Conservation (phyloP, 2,113 vertebrate genomes). For the Ia io region DNA sequence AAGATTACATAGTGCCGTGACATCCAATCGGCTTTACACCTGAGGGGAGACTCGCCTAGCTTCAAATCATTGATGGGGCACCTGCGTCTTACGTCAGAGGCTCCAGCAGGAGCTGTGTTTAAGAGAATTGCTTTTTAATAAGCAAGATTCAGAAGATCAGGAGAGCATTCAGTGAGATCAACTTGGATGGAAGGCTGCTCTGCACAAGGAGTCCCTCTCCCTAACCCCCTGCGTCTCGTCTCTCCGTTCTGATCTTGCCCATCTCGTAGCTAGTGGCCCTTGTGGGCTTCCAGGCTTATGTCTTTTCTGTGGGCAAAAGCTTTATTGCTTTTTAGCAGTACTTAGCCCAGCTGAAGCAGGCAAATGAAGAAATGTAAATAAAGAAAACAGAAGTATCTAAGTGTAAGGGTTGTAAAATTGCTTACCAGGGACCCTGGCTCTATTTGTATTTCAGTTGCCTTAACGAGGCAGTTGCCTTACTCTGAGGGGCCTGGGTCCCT, state of each 20-base stretch:
- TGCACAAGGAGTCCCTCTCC: background rate
- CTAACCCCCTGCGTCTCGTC: background rate
- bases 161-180: background rate
- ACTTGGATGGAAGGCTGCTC: background rate
- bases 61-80: background rate
- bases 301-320: background rate
- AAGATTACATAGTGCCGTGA: background rate
- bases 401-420: background rate
- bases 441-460: background rate
- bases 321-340: background rate
- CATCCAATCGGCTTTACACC: background rate
- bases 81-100: background rate
- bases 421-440: background rate
- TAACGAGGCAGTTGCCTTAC: background rate
- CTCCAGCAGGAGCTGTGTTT: background rate
- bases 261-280: background rate
- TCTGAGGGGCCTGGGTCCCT: background rate
- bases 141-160: background rate
- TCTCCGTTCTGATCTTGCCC: background rate
- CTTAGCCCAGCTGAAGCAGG: background rate
- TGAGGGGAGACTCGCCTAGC: background rate
- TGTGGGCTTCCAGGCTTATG: no score
- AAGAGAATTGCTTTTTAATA: background rate
- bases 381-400: background rate
- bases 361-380: background rate